Base-by-base conservation (phyloP, 2,888 invertebrate species). In the Pyrrhia umbra region DNA sequence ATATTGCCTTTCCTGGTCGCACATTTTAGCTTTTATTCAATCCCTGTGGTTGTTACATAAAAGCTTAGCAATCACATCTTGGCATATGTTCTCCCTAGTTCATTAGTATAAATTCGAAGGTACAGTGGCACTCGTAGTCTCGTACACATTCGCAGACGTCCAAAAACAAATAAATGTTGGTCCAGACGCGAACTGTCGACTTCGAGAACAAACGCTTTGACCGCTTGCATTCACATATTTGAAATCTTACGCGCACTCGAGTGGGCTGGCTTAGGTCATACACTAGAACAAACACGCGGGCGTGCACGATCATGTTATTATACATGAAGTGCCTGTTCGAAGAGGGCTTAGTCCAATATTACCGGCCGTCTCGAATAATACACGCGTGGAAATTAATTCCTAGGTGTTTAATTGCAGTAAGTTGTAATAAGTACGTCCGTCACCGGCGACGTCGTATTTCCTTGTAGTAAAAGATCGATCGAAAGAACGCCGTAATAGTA, bases 71-170 rank as follows among this genome's bases (percentile, higher is more conserved):
- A n/a, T n/a, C n/a, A n/a, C n/a, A n/a, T n/a, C n/a, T n/a, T n/a
- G n/a, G n/a, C n/a, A n/a, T n/a, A n/a, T n/a, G n/a, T 16, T 4
- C 4, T 27, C 21, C 27, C n/a, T 47, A 15, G 13, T 43, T 6
- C 30, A 34, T 16, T 15, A 37, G 20, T 16, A 64, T 13, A 13
- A 51, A 45, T 37, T 63, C 63, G 16, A 63, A 63, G n/a, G 21
- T 20, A 23, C 52, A 64, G 15, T 3, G 5, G 23, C 51, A 63
- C 13, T 45, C 27, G 37, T n/a, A 64, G 2, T 51, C 51, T 6
- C 25, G 25, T 10, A 63, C 37, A n/a, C 65, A 63, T 13, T 65
- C 52, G 21, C 63, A 63, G 16, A 64, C 21, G 23, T 46, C 3
- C 23, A 61, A 1, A 13, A 30, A 40, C 47, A 62, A 5, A 2